Conservation (phyloP, 2,113 vertebrate species). For the rat (Rattus norvegicus) region DNA sequence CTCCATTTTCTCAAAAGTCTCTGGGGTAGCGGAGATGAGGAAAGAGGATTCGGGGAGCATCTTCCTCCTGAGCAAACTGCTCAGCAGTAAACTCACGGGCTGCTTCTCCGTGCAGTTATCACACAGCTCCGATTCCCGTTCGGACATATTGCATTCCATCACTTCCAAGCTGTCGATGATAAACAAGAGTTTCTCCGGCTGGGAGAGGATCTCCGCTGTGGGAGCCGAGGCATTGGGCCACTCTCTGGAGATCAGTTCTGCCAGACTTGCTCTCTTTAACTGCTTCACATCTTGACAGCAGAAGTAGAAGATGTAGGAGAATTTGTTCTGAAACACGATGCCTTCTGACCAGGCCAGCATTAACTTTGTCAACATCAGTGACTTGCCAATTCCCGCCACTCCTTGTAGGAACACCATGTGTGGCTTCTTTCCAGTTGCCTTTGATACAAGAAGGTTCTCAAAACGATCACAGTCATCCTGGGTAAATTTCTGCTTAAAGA, state of each 20-base stretch:
- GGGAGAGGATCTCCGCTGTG: background rate
- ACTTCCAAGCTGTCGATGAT: constrained; percentile 66
- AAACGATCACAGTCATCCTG: background rate
- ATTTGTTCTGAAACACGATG: too few species aligned
- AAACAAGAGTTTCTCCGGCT: constrained; percentile 61
- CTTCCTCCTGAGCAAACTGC: too few species aligned
- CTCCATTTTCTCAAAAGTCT: accelerated
- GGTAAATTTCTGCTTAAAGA: background rate
- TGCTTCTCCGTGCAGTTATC: too few species aligned
- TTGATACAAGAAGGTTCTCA: background rate
- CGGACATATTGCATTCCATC: accelerated
- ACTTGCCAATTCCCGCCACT: constrained; percentile 67
- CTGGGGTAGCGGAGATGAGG: background rate
- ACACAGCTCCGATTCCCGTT: accelerated
- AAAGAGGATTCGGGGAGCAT: background rate
- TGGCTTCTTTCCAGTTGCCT: accelerated
- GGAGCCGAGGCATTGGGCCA: background rate
- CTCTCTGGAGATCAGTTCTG: background rate
- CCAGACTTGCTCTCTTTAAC: background rate
- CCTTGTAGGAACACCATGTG: constrained; percentile 57
- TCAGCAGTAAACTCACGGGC: too few species aligned
- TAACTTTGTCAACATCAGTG: constrained; percentile 45
- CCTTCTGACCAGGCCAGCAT: constrained; percentile 70
- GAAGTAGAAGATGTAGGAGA: background rate
- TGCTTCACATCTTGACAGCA: constrained; percentile 53